Conservation (phyloP, 2,888 invertebrate species). For the Cephus rjabovi region DNA sequence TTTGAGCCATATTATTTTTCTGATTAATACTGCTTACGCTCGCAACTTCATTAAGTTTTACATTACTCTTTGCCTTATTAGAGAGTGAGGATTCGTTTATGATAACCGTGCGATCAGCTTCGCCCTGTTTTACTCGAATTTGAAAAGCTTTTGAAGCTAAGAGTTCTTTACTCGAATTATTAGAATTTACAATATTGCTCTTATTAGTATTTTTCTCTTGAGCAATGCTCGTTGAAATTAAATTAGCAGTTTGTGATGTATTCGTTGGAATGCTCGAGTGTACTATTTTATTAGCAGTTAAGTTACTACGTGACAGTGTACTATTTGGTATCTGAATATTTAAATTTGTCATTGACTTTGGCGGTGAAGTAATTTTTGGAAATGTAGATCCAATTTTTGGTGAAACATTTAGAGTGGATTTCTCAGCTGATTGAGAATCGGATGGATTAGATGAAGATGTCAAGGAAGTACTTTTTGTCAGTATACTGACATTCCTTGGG, state of each 20-base stretch:
- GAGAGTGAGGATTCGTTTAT: slow-evolving; percentile 10
- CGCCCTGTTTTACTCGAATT: slow-evolving; percentile 35
- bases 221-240: slow-evolving; percentile 3
- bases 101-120: slow-evolving; percentile 35
- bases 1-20: background rate
- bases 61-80: background rate
- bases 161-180: background rate
- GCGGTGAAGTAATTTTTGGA: slow-evolving; percentile 8
- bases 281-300: slow-evolving; percentile 8
- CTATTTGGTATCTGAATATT: slow-evolving; percentile 34
- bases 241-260: slow-evolving; percentile 5
- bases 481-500: slow-evolving; percentile 9
- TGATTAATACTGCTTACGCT: background rate
- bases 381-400: slow-evolving; percentile 10
- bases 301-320: slow-evolving; percentile 4
- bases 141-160: slow-evolving; percentile 39
- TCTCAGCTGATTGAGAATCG: background rate
- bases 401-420: slow-evolving; percentile 6
- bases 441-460: background rate
- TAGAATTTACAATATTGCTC: background rate
- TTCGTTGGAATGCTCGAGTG: slow-evolving; percentile 13
- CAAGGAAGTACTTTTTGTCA: background rate
- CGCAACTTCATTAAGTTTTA: background rate
- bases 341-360: slow-evolving; percentile 26
- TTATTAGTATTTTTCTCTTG: background rate